Evolutionary conservation across 1,140 invertebrate genomes (phyloP).

Genomic region (Chrysopa pallens): DNA sequence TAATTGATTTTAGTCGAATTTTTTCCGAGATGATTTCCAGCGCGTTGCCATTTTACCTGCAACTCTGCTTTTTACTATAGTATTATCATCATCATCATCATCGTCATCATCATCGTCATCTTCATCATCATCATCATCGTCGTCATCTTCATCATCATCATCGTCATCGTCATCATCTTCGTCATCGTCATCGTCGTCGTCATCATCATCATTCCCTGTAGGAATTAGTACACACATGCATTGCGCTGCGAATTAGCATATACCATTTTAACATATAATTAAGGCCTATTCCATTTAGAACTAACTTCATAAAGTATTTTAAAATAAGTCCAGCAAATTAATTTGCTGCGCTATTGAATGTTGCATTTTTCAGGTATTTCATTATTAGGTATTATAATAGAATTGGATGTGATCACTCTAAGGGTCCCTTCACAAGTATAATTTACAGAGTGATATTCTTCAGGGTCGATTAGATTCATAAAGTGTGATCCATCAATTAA

Average conservation of each 20-base stretch:
- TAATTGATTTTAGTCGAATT: not conserved
- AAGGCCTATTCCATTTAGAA: too few relatives aligned
- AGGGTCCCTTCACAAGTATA: too few relatives aligned
- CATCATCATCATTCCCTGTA: slow-evolving; percentile 26
- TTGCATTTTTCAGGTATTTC: too few relatives aligned
- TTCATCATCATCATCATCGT: slow-evolving; percentile 27
- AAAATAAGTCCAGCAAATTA: too few relatives aligned
- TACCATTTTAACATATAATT: too few relatives aligned
- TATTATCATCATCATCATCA: slow-evolving; percentile 27
- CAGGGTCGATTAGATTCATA: too few relatives aligned
- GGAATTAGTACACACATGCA: not conserved
- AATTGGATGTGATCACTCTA: too few relatives aligned
- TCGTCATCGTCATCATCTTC: slow-evolving; percentile 26
- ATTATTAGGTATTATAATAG: too few relatives aligned
- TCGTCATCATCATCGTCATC: slow-evolving; percentile 32
- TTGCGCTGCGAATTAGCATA: not conserved
- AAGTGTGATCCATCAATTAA: too few relatives aligned
- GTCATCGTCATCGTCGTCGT: slow-evolving; percentile 24
- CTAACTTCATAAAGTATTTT: too few relatives aligned
- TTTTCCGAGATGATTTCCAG: not conserved
- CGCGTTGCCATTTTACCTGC: slow-evolving; percentile 5
- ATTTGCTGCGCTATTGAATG: too few relatives aligned
- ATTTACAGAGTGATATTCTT: too few relatives aligned
- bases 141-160: slow-evolving; percentile 25
- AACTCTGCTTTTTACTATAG: slow-evolving; percentile 16